A percentile compares a stretch with the other conserved stretches of the same genome.
Conservation (phyloP, 2,888 invertebrate species). For the Perithous albicinctus region DNA sequence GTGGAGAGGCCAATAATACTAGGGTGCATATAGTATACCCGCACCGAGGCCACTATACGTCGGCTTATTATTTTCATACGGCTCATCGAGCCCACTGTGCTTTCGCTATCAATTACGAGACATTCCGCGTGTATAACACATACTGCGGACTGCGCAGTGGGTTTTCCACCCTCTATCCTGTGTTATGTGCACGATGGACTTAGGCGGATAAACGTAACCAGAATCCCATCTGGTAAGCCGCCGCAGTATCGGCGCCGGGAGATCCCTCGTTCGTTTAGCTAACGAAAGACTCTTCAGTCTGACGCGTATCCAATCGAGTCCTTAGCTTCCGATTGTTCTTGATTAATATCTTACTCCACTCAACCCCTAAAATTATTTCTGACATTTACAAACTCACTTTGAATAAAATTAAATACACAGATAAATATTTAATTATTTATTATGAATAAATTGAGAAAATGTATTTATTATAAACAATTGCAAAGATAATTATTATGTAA, state of each 20-base stretch:
- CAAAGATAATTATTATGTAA: not conserved
- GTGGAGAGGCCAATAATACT: slow-evolving; percentile 80
- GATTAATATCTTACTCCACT: slow-evolving; percentile 36
- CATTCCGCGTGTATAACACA: slow-evolving; percentile 75
- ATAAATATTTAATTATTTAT: not conserved
- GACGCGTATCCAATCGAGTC: slow-evolving; percentile 34
- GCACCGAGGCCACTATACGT: slow-evolving; percentile 70
- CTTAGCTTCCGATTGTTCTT: slow-evolving; percentile 45
- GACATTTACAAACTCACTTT: not conserved
- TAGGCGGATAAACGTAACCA: slow-evolving; percentile 82
- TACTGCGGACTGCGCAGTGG: slow-evolving; percentile 64
- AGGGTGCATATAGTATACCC: slow-evolving; percentile 52
- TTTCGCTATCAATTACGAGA: slow-evolving; percentile 83
- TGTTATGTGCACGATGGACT: slow-evolving; percentile 71
- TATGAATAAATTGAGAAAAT: not conserved
- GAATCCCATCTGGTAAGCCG: slow-evolving; percentile 83
- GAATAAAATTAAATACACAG: not conserved
- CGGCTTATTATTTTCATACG: slow-evolving; percentile 85
- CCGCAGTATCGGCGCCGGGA: slow-evolving; percentile 59
- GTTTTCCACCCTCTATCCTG: slow-evolving; percentile 54
- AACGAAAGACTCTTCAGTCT: slow-evolving; percentile 42
- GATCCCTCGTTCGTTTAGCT: slow-evolving; percentile 43
- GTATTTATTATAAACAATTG: not conserved
- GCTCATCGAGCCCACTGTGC: slow-evolving; percentile 83
- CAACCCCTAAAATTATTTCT: not conserved